phyloP scores from a whole-genome alignment of 92 coral and sea anemone genomes.

The Phenganax stokvisi region DNA sequence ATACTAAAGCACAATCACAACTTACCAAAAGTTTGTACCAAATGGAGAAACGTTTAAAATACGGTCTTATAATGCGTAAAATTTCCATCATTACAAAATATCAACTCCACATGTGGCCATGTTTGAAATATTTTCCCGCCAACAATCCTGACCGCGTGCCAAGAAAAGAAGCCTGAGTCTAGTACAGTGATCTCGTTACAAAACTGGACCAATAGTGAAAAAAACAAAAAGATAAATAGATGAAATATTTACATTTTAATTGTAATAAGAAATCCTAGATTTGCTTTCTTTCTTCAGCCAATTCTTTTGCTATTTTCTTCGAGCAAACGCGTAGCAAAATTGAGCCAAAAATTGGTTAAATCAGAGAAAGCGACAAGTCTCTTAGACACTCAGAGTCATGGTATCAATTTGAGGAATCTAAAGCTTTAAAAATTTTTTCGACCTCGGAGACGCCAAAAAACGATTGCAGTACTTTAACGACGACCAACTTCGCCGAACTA shows the following conservation, averaged over 20 bases:
- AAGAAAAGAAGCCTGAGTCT: neutral
- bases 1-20: neutral
- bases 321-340: no score
- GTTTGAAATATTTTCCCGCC: conserved; percentile 8
- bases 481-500: conserved; percentile 92
- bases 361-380: neutral
- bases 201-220: no score
- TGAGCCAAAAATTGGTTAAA: neutral
- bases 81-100: neutral
- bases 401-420: conserved; percentile 5
- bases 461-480: conserved; percentile 92
- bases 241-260: no score
- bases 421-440: conserved; percentile 65
- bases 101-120: neutral
- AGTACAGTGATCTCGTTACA: neutral
- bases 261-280: no score
- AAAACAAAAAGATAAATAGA: no score
- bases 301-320: no score
- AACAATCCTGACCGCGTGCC: neutral
- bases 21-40: neutral
- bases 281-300: no score
- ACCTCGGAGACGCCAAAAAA: conserved; percentile 87
- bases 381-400: neutral
- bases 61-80: neutral
- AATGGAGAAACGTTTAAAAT: neutral